phyloP scores from a whole-genome alignment of 2,113 vertebrate genomes.

The Nothobranchius kuhntae region DNA sequence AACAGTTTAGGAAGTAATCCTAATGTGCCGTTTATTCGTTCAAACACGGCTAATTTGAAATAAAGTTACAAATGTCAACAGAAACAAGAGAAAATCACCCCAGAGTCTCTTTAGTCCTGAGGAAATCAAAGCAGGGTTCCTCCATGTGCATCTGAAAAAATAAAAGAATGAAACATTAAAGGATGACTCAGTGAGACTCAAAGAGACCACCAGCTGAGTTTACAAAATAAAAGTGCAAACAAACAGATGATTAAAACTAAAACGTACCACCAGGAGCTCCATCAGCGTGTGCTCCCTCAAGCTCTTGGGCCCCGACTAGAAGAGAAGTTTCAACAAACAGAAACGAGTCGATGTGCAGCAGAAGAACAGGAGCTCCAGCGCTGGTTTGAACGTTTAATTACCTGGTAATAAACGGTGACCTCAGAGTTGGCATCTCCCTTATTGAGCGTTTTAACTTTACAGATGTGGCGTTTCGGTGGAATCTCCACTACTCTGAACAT shows the following conservation, averaged over 20 bases:
- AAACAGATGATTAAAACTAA: not conserved
- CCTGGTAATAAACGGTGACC: constrained; percentile 98
- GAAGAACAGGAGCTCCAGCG: not conserved
- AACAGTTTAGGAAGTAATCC: not conserved
- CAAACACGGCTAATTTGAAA: too few relatives aligned
- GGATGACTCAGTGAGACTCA: too few relatives aligned
- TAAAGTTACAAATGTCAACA: not conserved
- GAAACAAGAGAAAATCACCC: constrained; percentile 80
- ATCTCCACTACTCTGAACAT: constrained; percentile 93
- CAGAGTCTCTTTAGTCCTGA: constrained; percentile 96
- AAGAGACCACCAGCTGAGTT: not conserved
- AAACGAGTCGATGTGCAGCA: too few relatives aligned
- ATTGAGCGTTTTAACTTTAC: constrained; percentile 94
- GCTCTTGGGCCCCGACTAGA: constrained; percentile 88
- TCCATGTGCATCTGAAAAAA: constrained; percentile 97
- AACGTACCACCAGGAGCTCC: constrained; percentile 95
- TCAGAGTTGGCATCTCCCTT: constrained; percentile 94
- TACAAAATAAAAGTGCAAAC: constrained; percentile 1
- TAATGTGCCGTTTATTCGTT: not conserved
- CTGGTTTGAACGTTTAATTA: constrained; percentile 45
- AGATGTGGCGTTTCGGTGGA: constrained; percentile 86
- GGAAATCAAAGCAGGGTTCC: constrained; percentile 96
- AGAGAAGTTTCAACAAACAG: not conserved
- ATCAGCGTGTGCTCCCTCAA: constrained; percentile 91
- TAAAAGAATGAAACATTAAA: too few relatives aligned